These are phyloP conservation scores for Hymenopus coronatus DNA, from an alignment of 2,888 invertebrate genomes.

Conservation along the genomic window DNA sequence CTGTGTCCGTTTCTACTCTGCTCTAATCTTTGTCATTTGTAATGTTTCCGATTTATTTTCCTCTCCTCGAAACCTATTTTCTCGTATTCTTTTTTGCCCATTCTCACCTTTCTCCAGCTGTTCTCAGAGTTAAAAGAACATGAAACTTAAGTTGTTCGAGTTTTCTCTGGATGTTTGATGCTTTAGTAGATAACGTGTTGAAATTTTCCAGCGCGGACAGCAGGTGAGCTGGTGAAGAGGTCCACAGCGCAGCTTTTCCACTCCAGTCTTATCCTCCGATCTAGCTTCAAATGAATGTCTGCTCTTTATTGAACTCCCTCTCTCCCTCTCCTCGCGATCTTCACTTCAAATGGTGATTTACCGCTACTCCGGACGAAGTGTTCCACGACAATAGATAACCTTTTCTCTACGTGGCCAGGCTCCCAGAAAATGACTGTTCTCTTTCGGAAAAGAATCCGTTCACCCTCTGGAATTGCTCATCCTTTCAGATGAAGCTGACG, in stretches of 20 bases:
- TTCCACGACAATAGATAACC: constrained; percentile 10
- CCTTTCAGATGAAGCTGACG: background rate
- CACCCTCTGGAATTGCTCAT: background rate
- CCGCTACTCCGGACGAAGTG: background rate
- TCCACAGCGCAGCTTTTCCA: background rate
- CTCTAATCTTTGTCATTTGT: no score
- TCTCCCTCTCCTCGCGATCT: background rate
- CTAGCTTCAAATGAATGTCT: background rate
- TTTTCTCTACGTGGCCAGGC: background rate
- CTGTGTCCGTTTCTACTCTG: no score
- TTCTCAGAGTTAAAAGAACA: no score
- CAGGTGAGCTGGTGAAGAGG: background rate
- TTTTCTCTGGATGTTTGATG: background rate
- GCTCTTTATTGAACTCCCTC: constrained; percentile 1
- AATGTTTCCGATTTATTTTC: no score
- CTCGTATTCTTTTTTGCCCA: background rate
- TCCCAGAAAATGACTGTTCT: background rate
- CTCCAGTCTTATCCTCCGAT: background rate
- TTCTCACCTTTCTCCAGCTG: background rate
- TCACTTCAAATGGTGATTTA: constrained; percentile 12
- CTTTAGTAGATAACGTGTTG: background rate
- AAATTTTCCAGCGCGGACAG: background rate
- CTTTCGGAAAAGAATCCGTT: background rate
- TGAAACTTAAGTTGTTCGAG: no score
- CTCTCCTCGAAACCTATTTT: no score